phyloP scores from a whole-genome alignment of 1,140 invertebrate species.

The Drosophila biarmipes region DNA sequence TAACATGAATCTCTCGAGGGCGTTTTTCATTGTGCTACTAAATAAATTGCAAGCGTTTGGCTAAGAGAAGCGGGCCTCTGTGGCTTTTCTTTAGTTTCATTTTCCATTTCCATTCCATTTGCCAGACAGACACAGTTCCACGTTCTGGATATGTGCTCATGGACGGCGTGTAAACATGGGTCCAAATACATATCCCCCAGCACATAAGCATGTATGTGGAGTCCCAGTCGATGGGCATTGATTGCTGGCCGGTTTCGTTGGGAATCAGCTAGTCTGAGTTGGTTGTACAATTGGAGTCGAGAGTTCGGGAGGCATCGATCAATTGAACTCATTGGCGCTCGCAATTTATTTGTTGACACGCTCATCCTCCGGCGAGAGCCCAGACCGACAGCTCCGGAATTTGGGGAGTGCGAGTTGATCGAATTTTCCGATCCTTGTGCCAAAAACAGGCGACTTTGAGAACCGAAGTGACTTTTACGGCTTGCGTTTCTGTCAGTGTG shows the following conservation, averaged over 20 bases:
- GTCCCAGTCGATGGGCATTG: constrained; percentile 38
- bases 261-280: constrained; percentile 75
- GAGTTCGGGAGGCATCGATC: constrained; percentile 39
- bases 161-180: constrained; percentile 16
- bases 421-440: constrained; percentile 34
- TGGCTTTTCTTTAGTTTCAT: constrained; percentile 47
- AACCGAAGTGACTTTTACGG: constrained; percentile 29
- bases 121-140: constrained; percentile 19
- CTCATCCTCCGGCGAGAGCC: constrained; percentile 37
- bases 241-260: constrained; percentile 68
- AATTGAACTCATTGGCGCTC: constrained; percentile 65
- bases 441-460: constrained; percentile 18
- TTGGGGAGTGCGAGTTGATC: constrained; percentile 26
- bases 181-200: background rate
- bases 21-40: constrained; percentile 39
- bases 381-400: constrained; percentile 32
- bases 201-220: constrained; percentile 6
- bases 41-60: constrained; percentile 34
- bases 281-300: constrained; percentile 59
- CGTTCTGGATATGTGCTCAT: constrained; percentile 14
- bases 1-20: constrained; percentile 35
- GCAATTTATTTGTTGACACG: constrained; percentile 59
- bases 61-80: constrained; percentile 9
- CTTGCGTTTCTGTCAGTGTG: constrained; percentile 14
- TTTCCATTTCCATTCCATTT: constrained; percentile 32